Evolutionary conservation across 2,888 invertebrate genomes (phyloP).

Genomic region (Pyrocoelia pectoralis): DNA sequence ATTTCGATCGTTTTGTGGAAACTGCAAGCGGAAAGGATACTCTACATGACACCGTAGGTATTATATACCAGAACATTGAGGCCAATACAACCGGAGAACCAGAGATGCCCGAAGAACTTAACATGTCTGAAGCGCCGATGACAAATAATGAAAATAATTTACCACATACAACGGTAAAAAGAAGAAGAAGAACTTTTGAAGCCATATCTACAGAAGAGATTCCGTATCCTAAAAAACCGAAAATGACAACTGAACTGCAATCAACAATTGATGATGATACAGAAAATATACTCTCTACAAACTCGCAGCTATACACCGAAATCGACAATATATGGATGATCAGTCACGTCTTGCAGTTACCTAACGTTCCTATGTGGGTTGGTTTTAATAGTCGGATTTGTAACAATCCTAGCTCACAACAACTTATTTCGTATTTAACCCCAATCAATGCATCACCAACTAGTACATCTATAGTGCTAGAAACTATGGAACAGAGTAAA

Average conservation of each 20-base stretch:
- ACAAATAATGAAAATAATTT: background rate
- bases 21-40: conserved; percentile 30
- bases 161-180: background rate
- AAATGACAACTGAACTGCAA: background rate
- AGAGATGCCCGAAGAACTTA: too few relatives aligned
- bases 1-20: conserved; percentile 27
- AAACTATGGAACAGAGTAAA: conserved; percentile 42
- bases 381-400: too few relatives aligned
- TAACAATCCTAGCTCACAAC: background rate
- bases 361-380: too few relatives aligned
- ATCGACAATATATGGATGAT: conserved; percentile 32
- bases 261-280: background rate
- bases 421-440: conserved; percentile 1
- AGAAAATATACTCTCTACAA: background rate
- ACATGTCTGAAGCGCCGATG: too few relatives aligned
- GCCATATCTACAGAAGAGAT: background rate
- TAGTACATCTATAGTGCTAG: conserved; percentile 36
- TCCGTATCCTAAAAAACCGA: conserved; percentile 2
- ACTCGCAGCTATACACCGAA: too few relatives aligned
- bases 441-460: conserved; percentile 9
- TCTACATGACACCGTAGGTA: conserved; percentile 35
- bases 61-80: conserved; percentile 36
- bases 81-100: too few relatives aligned
- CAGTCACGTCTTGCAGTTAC: conserved; percentile 13
- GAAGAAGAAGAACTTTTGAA: background rate